These are phyloP conservation scores for Alloplasta piceator DNA, from an alignment of 2,888 invertebrate species.

Conservation along the genomic window DNA sequence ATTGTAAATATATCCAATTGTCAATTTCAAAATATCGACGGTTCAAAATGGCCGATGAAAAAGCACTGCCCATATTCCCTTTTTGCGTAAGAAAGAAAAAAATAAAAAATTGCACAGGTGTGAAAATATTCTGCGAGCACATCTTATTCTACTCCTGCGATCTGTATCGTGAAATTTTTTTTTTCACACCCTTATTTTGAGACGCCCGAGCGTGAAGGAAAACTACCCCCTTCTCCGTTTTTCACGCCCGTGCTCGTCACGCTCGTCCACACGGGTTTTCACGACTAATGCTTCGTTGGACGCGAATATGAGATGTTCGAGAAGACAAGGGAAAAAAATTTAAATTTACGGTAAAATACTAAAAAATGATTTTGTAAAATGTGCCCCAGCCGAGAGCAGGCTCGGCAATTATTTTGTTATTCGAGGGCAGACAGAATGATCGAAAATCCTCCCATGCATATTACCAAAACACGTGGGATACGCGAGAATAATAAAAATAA, in stretches of 20 bases:
- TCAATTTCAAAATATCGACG: no score
- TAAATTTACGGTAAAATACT: slow-evolving; percentile 34
- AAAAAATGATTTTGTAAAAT: no score
- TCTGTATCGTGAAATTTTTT: background rate
- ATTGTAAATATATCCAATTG: no score
- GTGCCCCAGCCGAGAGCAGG: no score
- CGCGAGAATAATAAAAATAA: background rate
- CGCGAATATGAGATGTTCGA: slow-evolving; percentile 40
- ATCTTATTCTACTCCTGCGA: slow-evolving; percentile 62
- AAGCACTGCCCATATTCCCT: background rate
- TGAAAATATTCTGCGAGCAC: slow-evolving; percentile 73
- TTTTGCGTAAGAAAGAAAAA: slow-evolving; percentile 31
- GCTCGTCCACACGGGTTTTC: slow-evolving; percentile 21
- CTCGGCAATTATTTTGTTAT: slow-evolving; percentile 41
- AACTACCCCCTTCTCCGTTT: slow-evolving; percentile 28
- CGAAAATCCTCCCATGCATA: slow-evolving; percentile 19
- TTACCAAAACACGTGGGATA: background rate
- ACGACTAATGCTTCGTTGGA: slow-evolving; percentile 41
- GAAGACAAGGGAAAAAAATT: slow-evolving; percentile 25
- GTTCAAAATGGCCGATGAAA: slow-evolving; percentile 9
- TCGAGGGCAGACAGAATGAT: slow-evolving; percentile 27
- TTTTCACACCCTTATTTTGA: slow-evolving; percentile 73
- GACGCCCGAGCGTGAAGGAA: slow-evolving; percentile 73
- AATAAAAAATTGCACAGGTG: background rate
- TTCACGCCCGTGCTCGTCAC: slow-evolving; percentile 5